Base-by-base conservation (phyloP, 1,140 invertebrate genomes). In the Myzus persicae region DNA sequence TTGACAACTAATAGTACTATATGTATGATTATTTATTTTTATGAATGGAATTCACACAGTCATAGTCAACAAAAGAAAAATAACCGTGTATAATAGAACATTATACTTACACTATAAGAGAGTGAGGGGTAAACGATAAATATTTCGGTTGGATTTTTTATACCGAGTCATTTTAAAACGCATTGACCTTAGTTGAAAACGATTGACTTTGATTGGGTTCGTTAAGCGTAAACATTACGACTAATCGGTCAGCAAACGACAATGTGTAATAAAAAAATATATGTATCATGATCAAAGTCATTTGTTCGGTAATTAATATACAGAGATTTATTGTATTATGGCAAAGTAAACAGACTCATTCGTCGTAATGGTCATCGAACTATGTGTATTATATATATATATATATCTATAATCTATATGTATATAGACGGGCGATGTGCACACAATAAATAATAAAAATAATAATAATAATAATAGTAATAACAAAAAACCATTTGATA, bases 31-130 rank as follows among this genome's bases (percentile, higher is more conserved):
- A 6, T 46, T 87, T 46, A 11, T n/a, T 87, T 87, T 46, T 31
- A 87, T 46, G 44, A 87, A 87, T 87, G 85, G 42, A 87, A 87
- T 87, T 20, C 18, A 46, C 85, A 76, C 2, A 87, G 31, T 87
- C 85, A 87, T 87, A 26, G 85, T 46, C 26, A 87, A 46, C 31
- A 46, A 87, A 46, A 24, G 26, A 87, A 84, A 26, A 84, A 26
- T 26, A 42, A 42, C 24, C 82, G 24, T n/a, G n/a, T 18, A n/a
- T 18, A n/a, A 18, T 24, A 42, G 82, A 31, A 85, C 85, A n/a
- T n/a, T 87, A n/a, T 26, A 84, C 36, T 14, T 24, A 82, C 20
- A 44, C 44, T 7, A n/a, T n/a, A 38, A 24, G 8, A 14, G 42
- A 46, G 42, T 31, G 26, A 2, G 1, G 85, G 14, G 85, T 46